phyloP scores from a whole-genome alignment of 2,888 invertebrate genomes.

The Epirrhoe tristata region DNA sequence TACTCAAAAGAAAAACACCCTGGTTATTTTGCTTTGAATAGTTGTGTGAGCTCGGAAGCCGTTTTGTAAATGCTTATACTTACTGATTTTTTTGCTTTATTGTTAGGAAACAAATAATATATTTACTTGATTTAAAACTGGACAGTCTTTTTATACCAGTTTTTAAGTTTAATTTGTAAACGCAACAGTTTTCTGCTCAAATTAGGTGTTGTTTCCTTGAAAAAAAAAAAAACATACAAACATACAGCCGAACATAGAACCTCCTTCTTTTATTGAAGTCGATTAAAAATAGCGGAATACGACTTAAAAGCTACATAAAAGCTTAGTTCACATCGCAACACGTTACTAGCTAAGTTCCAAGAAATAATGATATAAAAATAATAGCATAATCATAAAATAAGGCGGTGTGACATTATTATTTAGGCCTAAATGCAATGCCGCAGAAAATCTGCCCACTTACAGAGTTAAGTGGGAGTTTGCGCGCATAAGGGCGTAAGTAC shows the following conservation, averaged over 20 bases:
- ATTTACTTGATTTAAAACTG: not conserved
- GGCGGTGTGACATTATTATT: constrained; percentile 63
- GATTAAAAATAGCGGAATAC: too few species aligned
- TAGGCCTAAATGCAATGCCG: constrained; percentile 81
- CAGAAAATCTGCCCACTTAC: constrained; percentile 83
- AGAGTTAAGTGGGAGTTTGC: constrained; percentile 69
- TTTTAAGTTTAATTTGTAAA: not conserved
- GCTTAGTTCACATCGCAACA: not conserved
- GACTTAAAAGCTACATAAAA: not conserved
- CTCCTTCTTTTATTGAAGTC: too few species aligned
- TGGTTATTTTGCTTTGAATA: not conserved
- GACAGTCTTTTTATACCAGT: not conserved
- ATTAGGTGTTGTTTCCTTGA: not conserved
- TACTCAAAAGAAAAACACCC: constrained; percentile 29
- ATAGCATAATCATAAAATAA: constrained; percentile 18
- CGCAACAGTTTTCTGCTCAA: not conserved
- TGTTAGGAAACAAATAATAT: not conserved
- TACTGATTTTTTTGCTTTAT: not conserved
- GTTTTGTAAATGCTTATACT: not conserved
- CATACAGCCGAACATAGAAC: too few species aligned
- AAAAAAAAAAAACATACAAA: too few species aligned
- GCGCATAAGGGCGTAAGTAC: constrained; percentile 61
- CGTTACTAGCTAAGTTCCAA: not conserved
- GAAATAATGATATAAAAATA: not conserved
- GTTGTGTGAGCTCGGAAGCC: not conserved